Conservation (phyloP, 2,888 invertebrate species). For the Mechanitis mazaeus region DNA sequence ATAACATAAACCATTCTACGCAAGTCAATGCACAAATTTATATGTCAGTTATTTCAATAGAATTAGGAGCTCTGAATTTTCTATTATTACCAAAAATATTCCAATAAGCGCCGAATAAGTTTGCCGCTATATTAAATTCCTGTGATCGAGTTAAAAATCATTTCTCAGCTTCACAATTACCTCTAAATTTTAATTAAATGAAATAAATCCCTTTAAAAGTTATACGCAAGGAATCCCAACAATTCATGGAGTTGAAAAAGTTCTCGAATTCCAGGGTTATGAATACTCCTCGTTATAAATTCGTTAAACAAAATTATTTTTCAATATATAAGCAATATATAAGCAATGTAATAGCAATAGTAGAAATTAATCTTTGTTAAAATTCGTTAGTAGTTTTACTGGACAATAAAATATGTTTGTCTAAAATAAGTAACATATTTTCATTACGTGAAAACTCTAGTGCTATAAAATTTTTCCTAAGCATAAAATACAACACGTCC, state of each 20-base stretch:
- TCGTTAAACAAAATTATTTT: constrained; percentile 24
- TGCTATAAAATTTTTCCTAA: constrained; percentile 32
- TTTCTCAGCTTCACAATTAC: constrained; percentile 31
- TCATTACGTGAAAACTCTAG: constrained; percentile 26
- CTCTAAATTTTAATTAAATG: constrained; percentile 43
- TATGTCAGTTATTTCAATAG: background rate
- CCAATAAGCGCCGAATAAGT: constrained; percentile 29
- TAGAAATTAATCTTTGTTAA: no score
- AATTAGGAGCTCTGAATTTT: constrained; percentile 18
- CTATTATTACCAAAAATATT: constrained; percentile 31
- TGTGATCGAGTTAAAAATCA: constrained; percentile 34
- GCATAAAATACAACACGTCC: constrained; percentile 35
- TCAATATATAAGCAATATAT: no score
- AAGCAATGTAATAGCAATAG: background rate
- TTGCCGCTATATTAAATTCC: constrained; percentile 37
- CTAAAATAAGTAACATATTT: constrained; percentile 19
- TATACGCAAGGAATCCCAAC: constrained; percentile 37
- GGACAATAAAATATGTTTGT: background rate
- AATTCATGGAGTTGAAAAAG: constrained; percentile 42
- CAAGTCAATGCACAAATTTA: constrained; percentile 1
- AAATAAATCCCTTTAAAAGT: constrained; percentile 40
- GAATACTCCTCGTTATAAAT: constrained; percentile 34
- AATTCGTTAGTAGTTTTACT: background rate
- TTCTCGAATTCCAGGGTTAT: constrained; percentile 29
- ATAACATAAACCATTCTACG: background rate